Percentiles rank a stretch among this genome's conserved stretches.
Evolutionary conservation across 2,888 invertebrate genomes (phyloP).

Genomic region (Parthenolecanium corni): DNA sequence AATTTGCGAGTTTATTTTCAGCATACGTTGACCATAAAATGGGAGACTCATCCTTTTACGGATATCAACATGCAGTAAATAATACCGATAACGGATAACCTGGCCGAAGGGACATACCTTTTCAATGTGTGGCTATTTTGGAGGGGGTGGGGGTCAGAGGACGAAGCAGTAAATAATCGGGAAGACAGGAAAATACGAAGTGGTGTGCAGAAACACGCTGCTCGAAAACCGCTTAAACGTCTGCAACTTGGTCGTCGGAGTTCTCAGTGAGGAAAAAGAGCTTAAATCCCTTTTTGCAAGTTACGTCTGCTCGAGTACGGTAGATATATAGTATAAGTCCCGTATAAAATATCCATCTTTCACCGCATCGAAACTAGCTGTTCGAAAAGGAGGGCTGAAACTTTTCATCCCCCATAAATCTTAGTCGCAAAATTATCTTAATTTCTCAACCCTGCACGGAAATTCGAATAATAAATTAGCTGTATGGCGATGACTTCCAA

Average conservation of each 20-base stretch:
- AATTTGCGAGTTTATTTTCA: constrained; percentile 1
- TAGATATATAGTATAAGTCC: no score
- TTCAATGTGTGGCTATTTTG: no score
- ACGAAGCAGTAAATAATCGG: not conserved
- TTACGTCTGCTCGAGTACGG: no score
- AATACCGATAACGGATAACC: not conserved
- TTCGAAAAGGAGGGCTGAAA: not conserved
- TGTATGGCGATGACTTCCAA: no score
- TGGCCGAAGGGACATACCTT: constrained; percentile 2
- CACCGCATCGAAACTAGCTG: not conserved
- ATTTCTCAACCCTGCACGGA: no score
- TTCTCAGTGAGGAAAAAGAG: no score
- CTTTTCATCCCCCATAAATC: not conserved
- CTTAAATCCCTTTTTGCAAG: not conserved
- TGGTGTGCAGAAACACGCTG: no score
- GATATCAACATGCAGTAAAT: constrained; percentile 4
- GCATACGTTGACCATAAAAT: not conserved
- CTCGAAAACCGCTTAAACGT: not conserved
- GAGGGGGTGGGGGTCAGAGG: not conserved
- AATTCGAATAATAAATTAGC: no score
- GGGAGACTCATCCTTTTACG: not conserved
- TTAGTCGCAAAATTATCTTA: not conserved
- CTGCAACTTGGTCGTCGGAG: not conserved
- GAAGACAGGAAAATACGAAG: no score
- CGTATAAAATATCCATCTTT: not conserved